Evolutionary conservation across 2,113 vertebrate genomes (phyloP), one percentile per base, ranked within the genome.

Genomic region (Poecile atricapillus): DNA sequence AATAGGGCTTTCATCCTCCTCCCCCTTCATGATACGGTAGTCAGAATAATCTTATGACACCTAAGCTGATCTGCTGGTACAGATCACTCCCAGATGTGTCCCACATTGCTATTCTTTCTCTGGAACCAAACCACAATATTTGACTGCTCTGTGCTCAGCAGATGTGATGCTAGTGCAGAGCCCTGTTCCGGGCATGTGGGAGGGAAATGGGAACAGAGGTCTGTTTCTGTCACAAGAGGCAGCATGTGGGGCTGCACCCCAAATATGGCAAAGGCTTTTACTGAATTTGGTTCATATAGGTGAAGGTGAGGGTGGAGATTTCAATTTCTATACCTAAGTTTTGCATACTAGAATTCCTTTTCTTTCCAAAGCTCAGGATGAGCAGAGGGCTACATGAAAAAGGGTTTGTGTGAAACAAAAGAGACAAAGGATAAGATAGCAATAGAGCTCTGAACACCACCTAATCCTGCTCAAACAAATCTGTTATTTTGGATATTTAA

Each of bases 401-500:
- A 77, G 14, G 18, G 46, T 59, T 90, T 88, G 6, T 58, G 44
- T 60, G 88, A 93, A 94, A 92, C 94, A 92, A 93, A 96, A 90
- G 83, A 90, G 46, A 81, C 69, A 84, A 92, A 89, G 25, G 77
- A 67, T 77, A 86, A 90, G 79, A 58, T 56, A 77, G 73, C 58
- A 75, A 37, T 5, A 65, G 78, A 94, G 53, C 58, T 82, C 65
- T 67, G 92, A 95, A 78, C 30, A n/a, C 30, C n/a, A 75, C 58
- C 52, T 93, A 92, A 93, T 88, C 80, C 68, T 92, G 56, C 83
- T 96, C 92, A 95, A 92, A 94, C 83, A 92, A 82, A 93, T 96
- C 83, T 92, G 65, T 90, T 95, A 95, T 97, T 96, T 94, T 78
- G 53, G 64, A 56, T 95, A 92, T 96, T 96, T 94, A 90, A 93